A percentile compares a stretch with the other conserved stretches of the same genome.
phyloP scores from a whole-genome alignment of 2,797 vertebrate genomes.

The Calcarius lapponicus region DNA sequence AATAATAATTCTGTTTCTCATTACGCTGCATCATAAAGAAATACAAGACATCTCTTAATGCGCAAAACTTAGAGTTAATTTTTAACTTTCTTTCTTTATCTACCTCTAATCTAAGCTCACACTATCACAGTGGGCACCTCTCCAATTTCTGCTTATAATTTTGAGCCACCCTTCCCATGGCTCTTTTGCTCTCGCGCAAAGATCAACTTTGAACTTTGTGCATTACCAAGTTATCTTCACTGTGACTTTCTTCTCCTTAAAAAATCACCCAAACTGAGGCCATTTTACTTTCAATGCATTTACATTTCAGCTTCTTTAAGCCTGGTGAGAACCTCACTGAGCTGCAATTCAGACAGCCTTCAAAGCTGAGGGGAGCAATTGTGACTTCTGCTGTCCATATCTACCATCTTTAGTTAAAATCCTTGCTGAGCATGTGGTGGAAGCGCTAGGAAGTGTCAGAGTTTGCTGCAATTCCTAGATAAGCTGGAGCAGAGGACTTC shows the following conservation, averaged over 20 bases:
- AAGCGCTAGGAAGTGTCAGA: not conserved
- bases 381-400: accelerated
- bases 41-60: not conserved
- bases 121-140: not conserved
- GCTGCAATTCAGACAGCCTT: accelerated
- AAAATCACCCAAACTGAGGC: not conserved
- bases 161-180: not conserved
- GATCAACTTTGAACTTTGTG: not conserved
- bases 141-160: slow-evolving; percentile 13
- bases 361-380: not conserved
- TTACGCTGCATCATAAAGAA: not conserved
- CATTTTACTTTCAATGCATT: not conserved
- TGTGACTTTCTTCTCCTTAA: not conserved
- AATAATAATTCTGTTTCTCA: not conserved
- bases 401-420: not conserved
- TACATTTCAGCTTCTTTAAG: not conserved
- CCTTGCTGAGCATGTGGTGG: not conserved
- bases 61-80: slow-evolving; percentile 26
- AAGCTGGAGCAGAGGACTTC: not conserved
- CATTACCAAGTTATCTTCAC: not conserved
- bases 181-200: not conserved
- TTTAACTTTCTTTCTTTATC: slow-evolving; percentile 42
- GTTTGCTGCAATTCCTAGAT: not conserved
- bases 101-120: not conserved
- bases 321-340: not conserved